Evolutionary conservation across 1,140 invertebrate genomes (phyloP), one percentile per base, ranked within the genome.

Genomic region (Trichomalopsis sarcophagae): DNA sequence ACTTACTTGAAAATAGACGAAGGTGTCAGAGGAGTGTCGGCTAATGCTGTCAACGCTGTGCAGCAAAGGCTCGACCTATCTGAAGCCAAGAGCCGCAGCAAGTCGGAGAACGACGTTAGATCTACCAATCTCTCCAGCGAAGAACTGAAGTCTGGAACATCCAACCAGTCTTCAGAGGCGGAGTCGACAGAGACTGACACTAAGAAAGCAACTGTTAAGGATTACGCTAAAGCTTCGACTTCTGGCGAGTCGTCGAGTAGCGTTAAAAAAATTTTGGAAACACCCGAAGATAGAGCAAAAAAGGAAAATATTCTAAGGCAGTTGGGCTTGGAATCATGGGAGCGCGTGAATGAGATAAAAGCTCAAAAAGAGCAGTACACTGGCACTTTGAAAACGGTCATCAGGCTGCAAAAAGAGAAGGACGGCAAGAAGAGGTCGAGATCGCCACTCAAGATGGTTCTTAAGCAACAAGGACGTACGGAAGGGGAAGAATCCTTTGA

Each of bases 351-450:
- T 0, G 91, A 93, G 30, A 87, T 92, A 2, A 91, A 90, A 86
- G 86, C 86, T 0, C 90, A 88, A 11, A 92, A 93, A 71, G 91
- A 91, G 71, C 93, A 94, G 81, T 96, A 96, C 87, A 96, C 96
- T 5, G 96, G 96, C 3, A 97, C 96, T 0, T 89, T 97, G 68
- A 97, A 97, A 88, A 97, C 96, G 30, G 95, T 97, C 68, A 97
- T 97, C 83, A 96, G 97, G 76, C 96, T 96, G 83, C 92, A 94
- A 11, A 94, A 94, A 89, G 90, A 93, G 36, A 92, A 91, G 9
- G 89, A 94, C 62, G 94, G 94, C 84, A 94, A 94, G 81, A 96
- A 96, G 91, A 94, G 94, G 82, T 94, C 94, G 55, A 94, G 96
- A 69, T 96, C 95, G 84, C 95, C 96, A 0, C 90, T 97, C 74